Base-by-base conservation (phyloP, 2,113 vertebrate genomes). In the Alces alces region DNA sequence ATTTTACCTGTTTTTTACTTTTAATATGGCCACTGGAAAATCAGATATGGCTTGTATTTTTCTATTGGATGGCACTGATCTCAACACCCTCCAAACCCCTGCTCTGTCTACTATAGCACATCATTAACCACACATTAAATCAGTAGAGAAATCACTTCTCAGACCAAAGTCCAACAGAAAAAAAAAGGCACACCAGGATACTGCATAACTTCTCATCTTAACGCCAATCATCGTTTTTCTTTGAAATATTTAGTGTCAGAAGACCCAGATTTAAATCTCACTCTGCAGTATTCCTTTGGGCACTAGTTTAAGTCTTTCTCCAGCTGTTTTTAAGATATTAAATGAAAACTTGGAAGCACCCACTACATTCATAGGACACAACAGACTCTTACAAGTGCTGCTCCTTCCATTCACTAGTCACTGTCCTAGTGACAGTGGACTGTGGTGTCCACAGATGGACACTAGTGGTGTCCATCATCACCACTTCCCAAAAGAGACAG, bases 91-190 rank as follows among this genome's bases (percentile, higher is more conserved):
- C n/a, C 25, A 91, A 79, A 47, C 1, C 36, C 50, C 30, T 85
- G 19, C 15, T 89, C 45, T 73, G 52, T 89, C 64, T 86, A 92
- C 57, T 92, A 27, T 43, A 73, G 76, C 6, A 39, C 7, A 64
- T 85, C 30, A 93, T 82, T 89, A 86, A 76, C 70, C 55, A 87
- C 47, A 92, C n/a, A 58, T 66, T 93, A 95, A 96, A 57, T 39
- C 91, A 85, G 30, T 2, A 88, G 1, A 79, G 33, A 95, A 86
- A 13, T 60, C 47, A 70, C 15, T n/a, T 89, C 57, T 64, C 25
- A 15, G 76, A 54, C 39, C 15, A 87, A 97, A 97, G 73, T 90
- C 47, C 79, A 96, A 98, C 39, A 92, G 39, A 45, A 57, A 91
- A 80, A 82, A 50, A 79, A 30, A 36, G 6, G 50, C 50, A 85